Base-by-base conservation (phyloP, 2,797 vertebrate species). In the Molossus molossus region DNA sequence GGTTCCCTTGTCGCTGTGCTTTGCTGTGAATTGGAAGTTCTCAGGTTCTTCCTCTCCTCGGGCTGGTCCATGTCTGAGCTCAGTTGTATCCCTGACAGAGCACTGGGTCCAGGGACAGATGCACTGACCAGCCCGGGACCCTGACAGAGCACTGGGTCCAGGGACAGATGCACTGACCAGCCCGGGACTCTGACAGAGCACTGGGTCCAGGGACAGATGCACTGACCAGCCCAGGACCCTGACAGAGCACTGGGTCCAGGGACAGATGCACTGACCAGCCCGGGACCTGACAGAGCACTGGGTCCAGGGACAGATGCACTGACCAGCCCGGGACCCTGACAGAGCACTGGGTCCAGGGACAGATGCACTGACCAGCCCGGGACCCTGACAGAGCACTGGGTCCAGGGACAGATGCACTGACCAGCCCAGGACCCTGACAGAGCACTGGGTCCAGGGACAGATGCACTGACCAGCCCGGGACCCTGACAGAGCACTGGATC, bases 131-230 rank as follows among this genome's bases (percentile, higher is more conserved):
- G n/a, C n/a, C n/a, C n/a, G n/a, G n/a, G n/a, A n/a, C n/a, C n/a
- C n/a, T n/a, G n/a, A n/a, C n/a, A n/a, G n/a, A n/a, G n/a, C n/a
- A n/a, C n/a, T n/a, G n/a, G n/a, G n/a, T n/a, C n/a, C n/a, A n/a
- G n/a, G n/a, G n/a, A n/a, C n/a, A 72, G 37, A 57, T 67, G 83
- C 45, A 12, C 50, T 69, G 29, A 58, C 21, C 48, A 62, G 58
- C 40, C 20, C 1, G 0, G 3, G 64, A n/a, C 62, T 29, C 81
- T 18, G 10, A n/a, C n/a, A n/a, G n/a, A n/a, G n/a, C n/a, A n/a
- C n/a, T n/a, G n/a, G n/a, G n/a, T n/a, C n/a, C n/a, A n/a, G n/a
- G n/a, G n/a, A n/a, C n/a, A 72, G 37, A 57, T 67, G 83, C 45
- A 12, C 50, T 69, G 29, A 58, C 21, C 48, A 62, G 58, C 40